phyloP scores from a whole-genome alignment of 92 coral and sea anemone genomes.

The Phenganax subtilis region DNA sequence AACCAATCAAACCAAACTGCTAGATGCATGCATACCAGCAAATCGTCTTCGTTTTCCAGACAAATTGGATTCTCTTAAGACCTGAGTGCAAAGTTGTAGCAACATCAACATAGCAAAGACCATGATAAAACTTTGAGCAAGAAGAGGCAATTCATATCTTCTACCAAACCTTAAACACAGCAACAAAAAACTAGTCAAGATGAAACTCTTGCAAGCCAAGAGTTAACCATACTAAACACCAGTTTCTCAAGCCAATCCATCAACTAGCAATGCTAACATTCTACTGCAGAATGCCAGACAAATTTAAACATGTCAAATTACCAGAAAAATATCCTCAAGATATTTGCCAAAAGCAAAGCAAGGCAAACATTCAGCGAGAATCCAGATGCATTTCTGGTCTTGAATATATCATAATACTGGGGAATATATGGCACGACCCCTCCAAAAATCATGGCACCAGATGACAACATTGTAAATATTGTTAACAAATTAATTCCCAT shows the following conservation, averaged over 20 bases:
- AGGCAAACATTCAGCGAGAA: conserved; percentile 89
- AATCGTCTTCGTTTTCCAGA: conserved; percentile 72
- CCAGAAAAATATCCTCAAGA: conserved; percentile 93
- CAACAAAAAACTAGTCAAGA: neutral
- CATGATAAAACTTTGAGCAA: conserved; percentile 90
- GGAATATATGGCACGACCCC: conserved; percentile 95
- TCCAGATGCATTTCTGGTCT: conserved; percentile 75
- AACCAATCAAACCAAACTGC: neutral
- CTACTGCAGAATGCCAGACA: too few relatives aligned
- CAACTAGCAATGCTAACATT: too few relatives aligned
- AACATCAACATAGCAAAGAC: conserved; percentile 79
- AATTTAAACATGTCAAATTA: conserved; percentile 20
- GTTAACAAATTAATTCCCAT: conserved; percentile 54
- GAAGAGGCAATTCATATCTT: conserved; percentile 80
- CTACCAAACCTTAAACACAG: conserved; percentile 79
- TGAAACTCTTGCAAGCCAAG: too few relatives aligned
- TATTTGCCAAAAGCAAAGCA: conserved; percentile 85
- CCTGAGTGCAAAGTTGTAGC: conserved; percentile 79
- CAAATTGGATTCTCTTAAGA: conserved; percentile 75
- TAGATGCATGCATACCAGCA: conserved; percentile 53
- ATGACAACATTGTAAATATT: conserved; percentile 75
- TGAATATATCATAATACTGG: conserved; percentile 86
- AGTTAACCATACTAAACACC: too few relatives aligned
- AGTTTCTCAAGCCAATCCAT: too few relatives aligned
- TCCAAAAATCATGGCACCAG: conserved; percentile 91